Conservation (phyloP, 2,888 invertebrate genomes). For the Drosophila prostipennis region DNA sequence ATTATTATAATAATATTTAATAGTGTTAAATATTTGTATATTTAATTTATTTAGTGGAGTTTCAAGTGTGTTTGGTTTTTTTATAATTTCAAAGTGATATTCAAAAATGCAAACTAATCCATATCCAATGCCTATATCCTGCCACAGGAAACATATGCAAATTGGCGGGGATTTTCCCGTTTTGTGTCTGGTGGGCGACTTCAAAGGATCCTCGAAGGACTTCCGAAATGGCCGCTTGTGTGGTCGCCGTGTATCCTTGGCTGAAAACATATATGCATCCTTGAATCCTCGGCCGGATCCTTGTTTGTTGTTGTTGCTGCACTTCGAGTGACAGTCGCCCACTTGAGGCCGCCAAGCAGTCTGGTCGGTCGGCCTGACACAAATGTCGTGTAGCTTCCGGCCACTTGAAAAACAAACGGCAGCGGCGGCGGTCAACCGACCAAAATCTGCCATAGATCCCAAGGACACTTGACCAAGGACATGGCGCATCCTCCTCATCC, state of each 20-base stretch:
- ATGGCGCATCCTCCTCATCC: conserved; percentile 37
- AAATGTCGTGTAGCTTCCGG: conserved; percentile 61
- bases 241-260: conserved; percentile 42
- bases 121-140: not conserved
- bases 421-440: conserved; percentile 14
- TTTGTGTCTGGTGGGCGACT: not conserved
- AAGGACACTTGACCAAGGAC: conserved; percentile 58
- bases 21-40: too few species aligned
- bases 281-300: not conserved
- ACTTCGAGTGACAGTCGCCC: conserved; percentile 57
- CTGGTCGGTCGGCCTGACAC: conserved; percentile 52
- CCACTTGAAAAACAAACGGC: conserved; percentile 30
- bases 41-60: too few species aligned
- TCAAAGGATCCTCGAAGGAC: conserved; percentile 14
- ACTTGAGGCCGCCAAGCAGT: conserved; percentile 76
- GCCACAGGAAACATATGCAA: conserved; percentile 7
- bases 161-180: not conserved
- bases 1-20: too few species aligned
- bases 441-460: conserved; percentile 8
- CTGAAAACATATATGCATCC: not conserved
- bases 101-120: too few species aligned
- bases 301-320: conserved; percentile 48
- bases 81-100: too few species aligned
- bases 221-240: conserved; percentile 34
- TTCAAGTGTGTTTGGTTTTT: too few species aligned